Percentiles rank a stretch among this genome's conserved stretches.
Conservation (phyloP, 1,140 invertebrate genomes). For the Sarcophaga peregrina region DNA sequence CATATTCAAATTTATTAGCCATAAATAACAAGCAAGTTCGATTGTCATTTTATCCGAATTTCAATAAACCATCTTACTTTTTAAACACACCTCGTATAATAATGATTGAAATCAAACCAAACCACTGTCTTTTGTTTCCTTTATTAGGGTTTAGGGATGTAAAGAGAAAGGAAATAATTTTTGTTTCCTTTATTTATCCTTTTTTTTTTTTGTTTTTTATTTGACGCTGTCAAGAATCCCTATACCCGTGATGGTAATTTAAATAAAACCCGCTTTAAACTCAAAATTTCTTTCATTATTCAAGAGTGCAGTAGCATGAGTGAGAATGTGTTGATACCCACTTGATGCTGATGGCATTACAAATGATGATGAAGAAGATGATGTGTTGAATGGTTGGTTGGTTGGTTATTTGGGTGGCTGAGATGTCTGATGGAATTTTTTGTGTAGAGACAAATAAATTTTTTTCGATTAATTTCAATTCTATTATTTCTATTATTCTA, state of each 20-base stretch:
- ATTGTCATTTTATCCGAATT: no score
- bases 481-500: no score
- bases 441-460: not conserved
- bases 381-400: not conserved
- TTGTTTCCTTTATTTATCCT: no score
- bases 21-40: no score
- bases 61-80: no score
- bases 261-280: constrained; percentile 38
- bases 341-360: constrained; percentile 6
- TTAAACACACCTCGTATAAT: no score
- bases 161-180: no score
- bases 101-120: no score
- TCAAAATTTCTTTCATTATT: constrained; percentile 14
- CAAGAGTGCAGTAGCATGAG: not conserved
- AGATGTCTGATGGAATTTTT: no score
- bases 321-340: not conserved
- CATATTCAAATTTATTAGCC: no score
- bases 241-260: constrained; percentile 29
- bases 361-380: not conserved
- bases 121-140: not conserved
- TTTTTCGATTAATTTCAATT: not conserved
- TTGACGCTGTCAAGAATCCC: not conserved
- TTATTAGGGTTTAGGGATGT: not conserved
- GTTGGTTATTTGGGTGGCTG: not conserved
- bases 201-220: not conserved